These are phyloP conservation scores for Aepyceros melampus DNA, from an alignment of 2,113 vertebrate species.

Conservation along the genomic window DNA sequence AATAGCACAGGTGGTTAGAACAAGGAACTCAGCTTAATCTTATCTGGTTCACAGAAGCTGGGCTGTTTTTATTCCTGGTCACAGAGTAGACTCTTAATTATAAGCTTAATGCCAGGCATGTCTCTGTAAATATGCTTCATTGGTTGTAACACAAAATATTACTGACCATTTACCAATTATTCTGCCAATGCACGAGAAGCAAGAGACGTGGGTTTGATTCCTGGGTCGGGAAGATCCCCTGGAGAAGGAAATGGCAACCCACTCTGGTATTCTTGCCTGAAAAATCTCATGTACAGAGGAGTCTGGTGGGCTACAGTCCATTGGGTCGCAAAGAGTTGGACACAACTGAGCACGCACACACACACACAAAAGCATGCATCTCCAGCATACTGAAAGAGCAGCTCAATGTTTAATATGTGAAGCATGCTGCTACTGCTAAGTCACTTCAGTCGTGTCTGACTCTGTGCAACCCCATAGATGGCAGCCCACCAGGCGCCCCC, in stretches of 20 bases:
- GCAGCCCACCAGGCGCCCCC: no score
- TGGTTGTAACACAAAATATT: slow-evolving; percentile 34
- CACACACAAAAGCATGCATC: neutral
- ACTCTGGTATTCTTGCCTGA: neutral
- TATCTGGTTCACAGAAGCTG: neutral
- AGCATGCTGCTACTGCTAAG: neutral
- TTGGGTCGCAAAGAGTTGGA: neutral
- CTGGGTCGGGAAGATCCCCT: neutral
- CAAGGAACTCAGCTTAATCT: slow-evolving; percentile 18
- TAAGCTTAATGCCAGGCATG: neutral
- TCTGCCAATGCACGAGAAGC: neutral
- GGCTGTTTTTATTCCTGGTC: slow-evolving; percentile 7
- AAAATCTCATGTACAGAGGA: neutral
- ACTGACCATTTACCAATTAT: slow-evolving; percentile 3
- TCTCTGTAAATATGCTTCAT: neutral
- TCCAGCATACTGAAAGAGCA: neutral
- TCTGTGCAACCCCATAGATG: no score
- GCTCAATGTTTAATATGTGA: neutral
- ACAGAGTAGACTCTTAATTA: slow-evolving; percentile 7
- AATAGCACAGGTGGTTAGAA: slow-evolving; percentile 23
- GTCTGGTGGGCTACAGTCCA: neutral
- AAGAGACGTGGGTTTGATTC: neutral
- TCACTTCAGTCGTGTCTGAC: no score
- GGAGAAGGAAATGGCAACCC: neutral
- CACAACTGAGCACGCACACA: neutral